Base-by-base conservation (phyloP, 2,797 vertebrate genomes). In the Bovichtus diacanthus region DNA sequence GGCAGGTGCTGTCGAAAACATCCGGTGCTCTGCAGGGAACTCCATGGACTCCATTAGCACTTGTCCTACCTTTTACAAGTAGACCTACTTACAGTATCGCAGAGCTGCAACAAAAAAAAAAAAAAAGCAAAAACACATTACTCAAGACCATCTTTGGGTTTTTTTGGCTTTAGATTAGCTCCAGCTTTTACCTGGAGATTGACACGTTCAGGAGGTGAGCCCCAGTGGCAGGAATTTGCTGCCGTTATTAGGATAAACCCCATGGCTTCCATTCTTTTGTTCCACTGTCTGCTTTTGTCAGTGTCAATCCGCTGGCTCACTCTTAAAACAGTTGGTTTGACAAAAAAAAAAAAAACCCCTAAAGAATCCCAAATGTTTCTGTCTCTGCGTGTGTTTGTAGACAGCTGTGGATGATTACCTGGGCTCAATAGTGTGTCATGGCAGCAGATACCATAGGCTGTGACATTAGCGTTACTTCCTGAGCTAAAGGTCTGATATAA, bases 401-500 rank as follows among this genome's bases (percentile, higher is more conserved):
- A 80, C 81, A 87, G 82, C 76, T 90, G 86, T 9, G 9, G 49
- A 10, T 70, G 54, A 82, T 90, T 90, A 80, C 61, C 63, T 79
- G 68, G 43, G 36, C 41, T 70, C 47, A 72, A 7, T 9, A 31
- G 65, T 49, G 55, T 36, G 31, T 69, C 23, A 60, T 64, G 43
- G 69, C 55, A 27, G 60, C 36, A 81, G 61, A 85, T 64, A 55
- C 46, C 34, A 39, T 46, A 39, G 71, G 6, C 62, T 85, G 69
- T 84, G 74, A 82, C 60, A 76, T 82, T 53, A 82, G 62, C 62
- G 11, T 86, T 81, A 66, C 67, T 80, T 90, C 75, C 83, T 67
- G 74, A 64, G 12, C 47, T 79, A 61, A 64, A 85, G 25, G 25
- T 77, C 65, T 81, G 59, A 84, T 77, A 66, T 83, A 83, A 78